Percentiles rank a stretch among this genome's conserved stretches.
phyloP scores from a whole-genome alignment of 1,140 invertebrate genomes.

The Aphis gossypii region DNA sequence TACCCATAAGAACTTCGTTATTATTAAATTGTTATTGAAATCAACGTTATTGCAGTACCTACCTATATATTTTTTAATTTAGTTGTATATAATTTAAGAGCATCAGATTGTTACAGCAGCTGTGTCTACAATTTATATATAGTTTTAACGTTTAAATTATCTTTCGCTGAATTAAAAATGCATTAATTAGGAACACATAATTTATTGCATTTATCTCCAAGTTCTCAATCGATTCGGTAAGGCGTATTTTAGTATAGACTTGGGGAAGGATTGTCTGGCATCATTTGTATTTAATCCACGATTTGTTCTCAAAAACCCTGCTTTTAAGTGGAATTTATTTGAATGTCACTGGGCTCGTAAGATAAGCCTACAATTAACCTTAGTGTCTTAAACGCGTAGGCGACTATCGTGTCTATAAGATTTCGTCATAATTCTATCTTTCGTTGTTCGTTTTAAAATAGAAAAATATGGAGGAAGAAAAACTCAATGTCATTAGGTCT shows the following conservation, averaged over 20 bases:
- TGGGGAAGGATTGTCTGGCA: background rate
- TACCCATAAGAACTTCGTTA: background rate
- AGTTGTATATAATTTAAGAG: background rate
- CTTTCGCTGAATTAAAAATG: background rate
- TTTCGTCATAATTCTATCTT: constrained; percentile 44
- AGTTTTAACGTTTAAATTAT: background rate
- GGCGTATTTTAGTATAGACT: background rate
- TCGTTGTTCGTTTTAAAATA: constrained; percentile 22
- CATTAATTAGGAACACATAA: constrained; percentile 1
- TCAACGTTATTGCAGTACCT: background rate
- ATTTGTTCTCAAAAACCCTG: constrained; percentile 11
- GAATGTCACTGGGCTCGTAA: constrained; percentile 12
- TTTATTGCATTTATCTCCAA: background rate
- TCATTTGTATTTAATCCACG: constrained; percentile 4
- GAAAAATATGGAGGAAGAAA: constrained; percentile 12
- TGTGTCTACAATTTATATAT: background rate
- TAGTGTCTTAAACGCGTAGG: background rate
- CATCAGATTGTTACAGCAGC: background rate
- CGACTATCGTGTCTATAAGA: background rate
- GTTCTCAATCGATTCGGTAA: background rate
- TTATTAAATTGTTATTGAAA: background rate
- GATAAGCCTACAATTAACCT: constrained; percentile 39
- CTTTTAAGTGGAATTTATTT: constrained; percentile 46
- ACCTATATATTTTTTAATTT: background rate
- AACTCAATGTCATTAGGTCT: constrained; percentile 34